Conservation (phyloP, 2,113 vertebrate species). For the Maylandia zebra region DNA sequence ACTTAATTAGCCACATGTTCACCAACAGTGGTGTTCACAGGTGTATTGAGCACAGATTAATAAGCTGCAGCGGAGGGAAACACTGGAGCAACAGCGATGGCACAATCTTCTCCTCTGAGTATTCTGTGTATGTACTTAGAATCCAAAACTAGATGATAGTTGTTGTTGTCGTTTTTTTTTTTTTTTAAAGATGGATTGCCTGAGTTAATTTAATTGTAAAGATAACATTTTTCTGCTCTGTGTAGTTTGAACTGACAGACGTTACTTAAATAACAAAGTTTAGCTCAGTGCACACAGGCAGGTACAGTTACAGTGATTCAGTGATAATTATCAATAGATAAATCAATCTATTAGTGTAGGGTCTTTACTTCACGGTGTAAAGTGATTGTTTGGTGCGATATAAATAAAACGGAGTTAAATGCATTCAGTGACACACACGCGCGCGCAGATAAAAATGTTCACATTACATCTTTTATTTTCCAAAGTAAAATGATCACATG, state of each 20-base stretch:
- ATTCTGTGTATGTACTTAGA: neutral
- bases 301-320: neutral
- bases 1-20: neutral
- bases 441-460: neutral
- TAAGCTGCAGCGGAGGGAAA: neutral
- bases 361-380: neutral
- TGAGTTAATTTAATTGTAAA: neutral
- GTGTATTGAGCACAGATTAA: neutral
- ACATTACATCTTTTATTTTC: neutral
- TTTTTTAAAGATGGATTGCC: neutral
- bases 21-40: neutral
- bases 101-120: neutral
- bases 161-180: neutral
- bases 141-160: neutral
- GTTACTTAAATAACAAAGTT: neutral
- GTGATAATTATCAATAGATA: neutral
- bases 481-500: neutral
- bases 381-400: neutral
- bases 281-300: neutral
- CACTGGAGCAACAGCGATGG: neutral
- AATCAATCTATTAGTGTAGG: neutral
- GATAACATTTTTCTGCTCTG: neutral
- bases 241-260: neutral
- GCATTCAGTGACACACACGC: neutral
- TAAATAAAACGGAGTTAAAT: neutral